Evolutionary conservation across 2,113 vertebrate genomes (phyloP).

Genomic region (Zosterops borbonicus): DNA sequence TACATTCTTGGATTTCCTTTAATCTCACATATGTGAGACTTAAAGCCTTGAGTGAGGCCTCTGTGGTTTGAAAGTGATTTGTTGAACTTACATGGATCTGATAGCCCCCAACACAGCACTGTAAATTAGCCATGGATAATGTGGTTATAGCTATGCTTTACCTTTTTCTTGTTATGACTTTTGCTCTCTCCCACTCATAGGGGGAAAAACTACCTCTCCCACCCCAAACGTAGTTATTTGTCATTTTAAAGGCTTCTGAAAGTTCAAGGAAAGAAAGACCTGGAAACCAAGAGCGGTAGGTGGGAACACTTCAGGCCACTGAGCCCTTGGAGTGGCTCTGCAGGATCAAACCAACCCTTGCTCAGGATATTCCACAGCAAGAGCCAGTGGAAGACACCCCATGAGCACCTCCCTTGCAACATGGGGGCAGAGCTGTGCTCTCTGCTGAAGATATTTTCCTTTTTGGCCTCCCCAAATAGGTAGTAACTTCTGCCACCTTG

Average conservation of each 20-base stretch:
- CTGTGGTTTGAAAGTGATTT: background rate
- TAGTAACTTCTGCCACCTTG: background rate
- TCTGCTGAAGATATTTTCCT: background rate
- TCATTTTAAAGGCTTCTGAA: background rate
- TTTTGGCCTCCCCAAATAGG: background rate
- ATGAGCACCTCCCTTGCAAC: fast-evolving
- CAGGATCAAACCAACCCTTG: background rate
- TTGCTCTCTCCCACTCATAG: background rate
- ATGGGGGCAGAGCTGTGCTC: background rate
- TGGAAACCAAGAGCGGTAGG: background rate
- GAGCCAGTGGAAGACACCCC: fast-evolving
- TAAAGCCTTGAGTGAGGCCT: background rate
- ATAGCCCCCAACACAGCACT: background rate
- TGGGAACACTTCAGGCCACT: background rate
- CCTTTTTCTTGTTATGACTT: background rate
- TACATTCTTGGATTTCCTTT: background rate
- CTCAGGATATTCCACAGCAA: background rate
- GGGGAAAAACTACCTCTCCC: background rate
- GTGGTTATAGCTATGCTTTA: background rate
- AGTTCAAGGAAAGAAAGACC: background rate
- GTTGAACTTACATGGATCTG: background rate
- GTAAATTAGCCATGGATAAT: background rate
- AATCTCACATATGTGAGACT: background rate
- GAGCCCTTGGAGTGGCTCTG: background rate
- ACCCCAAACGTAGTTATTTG: background rate